Conservation (phyloP, 2,888 invertebrate species). For the Pteria penguin region DNA sequence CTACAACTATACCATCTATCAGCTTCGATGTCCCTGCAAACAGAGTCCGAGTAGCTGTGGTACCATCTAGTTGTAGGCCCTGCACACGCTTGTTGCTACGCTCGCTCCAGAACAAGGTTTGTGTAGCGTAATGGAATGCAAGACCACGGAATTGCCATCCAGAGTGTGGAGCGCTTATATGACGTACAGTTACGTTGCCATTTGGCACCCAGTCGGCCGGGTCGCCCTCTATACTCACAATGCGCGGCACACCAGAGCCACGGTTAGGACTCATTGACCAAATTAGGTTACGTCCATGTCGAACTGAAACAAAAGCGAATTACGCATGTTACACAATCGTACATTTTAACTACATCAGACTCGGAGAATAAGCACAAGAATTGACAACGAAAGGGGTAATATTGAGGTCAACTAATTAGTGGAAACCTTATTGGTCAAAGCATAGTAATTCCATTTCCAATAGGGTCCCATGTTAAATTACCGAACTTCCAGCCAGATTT, state of each 20-base stretch:
- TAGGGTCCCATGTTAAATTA: no score
- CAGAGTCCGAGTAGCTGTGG: conserved; percentile 66
- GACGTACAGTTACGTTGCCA: conserved; percentile 65
- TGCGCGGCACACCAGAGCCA: conserved; percentile 63
- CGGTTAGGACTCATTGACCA: conserved; percentile 72
- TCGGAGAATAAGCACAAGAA: no score
- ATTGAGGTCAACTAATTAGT: no score
- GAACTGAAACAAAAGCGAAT: conserved; percentile 60
- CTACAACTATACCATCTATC: conserved; percentile 73
- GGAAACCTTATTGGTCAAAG: no score
- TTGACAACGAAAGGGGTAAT: no score
- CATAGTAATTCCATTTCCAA: no score
- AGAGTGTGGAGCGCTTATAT: conserved; percentile 73
- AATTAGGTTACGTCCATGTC: conserved; percentile 72
- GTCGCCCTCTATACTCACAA: conserved; percentile 74
- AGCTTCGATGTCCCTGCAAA: conserved; percentile 72
- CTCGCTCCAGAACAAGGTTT: conserved; percentile 74
- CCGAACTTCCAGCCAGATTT: no score
- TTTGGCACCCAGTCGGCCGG: conserved; percentile 72
- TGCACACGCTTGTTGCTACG: conserved; percentile 71
- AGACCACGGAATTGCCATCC: conserved; percentile 75
- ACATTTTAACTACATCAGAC: no score
- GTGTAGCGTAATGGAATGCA: conserved; percentile 63
- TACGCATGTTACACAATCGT: neutral
- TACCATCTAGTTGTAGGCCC: conserved; percentile 64